Base-by-base conservation (phyloP, 1,140 invertebrate genomes). In the Drosophila simulans region DNA sequence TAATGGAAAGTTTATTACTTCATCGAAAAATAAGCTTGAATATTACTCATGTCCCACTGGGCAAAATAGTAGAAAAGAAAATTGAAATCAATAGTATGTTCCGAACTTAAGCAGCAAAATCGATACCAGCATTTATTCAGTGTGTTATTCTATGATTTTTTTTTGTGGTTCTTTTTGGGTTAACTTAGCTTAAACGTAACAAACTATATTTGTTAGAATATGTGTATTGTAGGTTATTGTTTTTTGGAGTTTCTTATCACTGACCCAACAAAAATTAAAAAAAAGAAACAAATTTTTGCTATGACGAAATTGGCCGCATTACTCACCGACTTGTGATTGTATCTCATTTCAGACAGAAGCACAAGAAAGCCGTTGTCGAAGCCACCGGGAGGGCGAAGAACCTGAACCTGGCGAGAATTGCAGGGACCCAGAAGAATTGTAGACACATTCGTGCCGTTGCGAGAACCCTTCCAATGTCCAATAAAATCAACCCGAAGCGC, bases 401-500 rank as follows among this genome's bases (percentile, higher is more conserved):
- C 34, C 31, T 51, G 53, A 66, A 64, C 46, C 56, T 71, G 48
- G 40, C 56, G 58, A 55, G 49, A 25, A 69, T 49, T 22, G 58
- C 31, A 58, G 52, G 48, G 59, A 62, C 45, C 66, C 20, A 48
- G 45, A 22, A 55, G 58, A 63, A 63, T 57, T 46, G 40, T 60
- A 57, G 25, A 60, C 45, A 70, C 51, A 78, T 48, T 66, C 27
- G 68, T 71, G 65, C 43, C 52, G 68, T 27, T 22, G 20, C 22
- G 15, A 71, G 76, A 78, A 58, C 54, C 81, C 76, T 65, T 80
- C 90, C 83, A 78, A 92, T 92, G 91, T 92, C 91, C 54, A 92
- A 92, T 89, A 92, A 92, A 92, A 91, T 91, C 39, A 92, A 92
- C 74, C 91, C 90, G 43, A 92, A 92, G 59, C 91, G 90, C 78